Evolutionary conservation across 2,888 invertebrate species (phyloP), one percentile per base, ranked within the genome.

Genomic region (Mamestra brassicae): DNA sequence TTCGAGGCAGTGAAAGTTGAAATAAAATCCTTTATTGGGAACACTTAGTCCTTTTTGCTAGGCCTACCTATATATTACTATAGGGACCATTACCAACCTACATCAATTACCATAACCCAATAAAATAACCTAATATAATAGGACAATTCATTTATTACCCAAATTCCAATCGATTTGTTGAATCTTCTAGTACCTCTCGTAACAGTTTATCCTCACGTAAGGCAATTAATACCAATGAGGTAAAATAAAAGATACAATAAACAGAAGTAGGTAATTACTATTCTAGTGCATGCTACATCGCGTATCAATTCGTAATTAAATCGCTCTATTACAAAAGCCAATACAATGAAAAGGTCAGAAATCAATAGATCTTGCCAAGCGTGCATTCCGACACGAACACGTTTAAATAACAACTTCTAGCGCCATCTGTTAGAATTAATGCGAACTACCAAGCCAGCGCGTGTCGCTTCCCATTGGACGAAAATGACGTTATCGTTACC

Each of bases 381-480:
- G 36, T 64, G 58, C 74, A 77, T 84, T 73, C 76, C 68, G 34
- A 65, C 38, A 81, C 64, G 55, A 58, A 73, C 62, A 58, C 38
- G 61, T 38, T 42, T 55, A 71, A 81, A 66, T 66, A 65, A 52
- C 36, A 50, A 83, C 92, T 74, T 74, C 86, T 92, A 92, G 73
- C 93, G 94, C 95, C 96, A 96, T 95, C 96, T 96, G 86, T 90
- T 84, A 73, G 57, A 81, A 86, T 72, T 58, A 82, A 89, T 89
- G 84, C 55, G 84, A 89, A 95, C 92, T 91, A 88, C 74, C 74
- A 89, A 71, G 84, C 64, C 62, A 73, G 79, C 84, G 73, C 76
- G 81, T 76, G 77, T 70, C 81, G 86, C 76, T 78, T 83, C 67
- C 88, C 80, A 93, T 94, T 94, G 94, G 94, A 76, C 77, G 83